A percentile compares a stretch with the other conserved stretches of the same genome.
Conservation (phyloP, 1,140 invertebrate species). For the Pinna nobilis region DNA sequence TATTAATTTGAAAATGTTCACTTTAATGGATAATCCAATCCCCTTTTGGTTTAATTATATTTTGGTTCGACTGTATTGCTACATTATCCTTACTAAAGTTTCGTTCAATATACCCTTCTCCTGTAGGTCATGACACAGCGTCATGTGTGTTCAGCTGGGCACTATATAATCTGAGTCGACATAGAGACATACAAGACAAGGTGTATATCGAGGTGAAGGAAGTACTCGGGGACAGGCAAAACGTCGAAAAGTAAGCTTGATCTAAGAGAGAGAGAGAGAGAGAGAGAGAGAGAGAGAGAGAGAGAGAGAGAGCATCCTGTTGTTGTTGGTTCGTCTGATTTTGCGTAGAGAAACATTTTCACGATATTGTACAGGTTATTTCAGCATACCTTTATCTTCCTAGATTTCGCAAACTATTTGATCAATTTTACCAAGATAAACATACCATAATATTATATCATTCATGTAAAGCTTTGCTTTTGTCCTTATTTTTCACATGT, state of each 20-base stretch:
- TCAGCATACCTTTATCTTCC: background rate
- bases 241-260: conserved; percentile 34
- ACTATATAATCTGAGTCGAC: conserved; percentile 34
- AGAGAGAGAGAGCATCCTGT: background rate
- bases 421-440: background rate
- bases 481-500: too few species aligned
- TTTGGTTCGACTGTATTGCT: too few species aligned
- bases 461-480: too few species aligned
- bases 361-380: background rate
- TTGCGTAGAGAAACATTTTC: background rate
- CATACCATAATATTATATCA: too few species aligned
- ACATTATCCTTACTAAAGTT: too few species aligned
- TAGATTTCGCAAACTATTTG: background rate
- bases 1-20: too few species aligned
- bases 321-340: background rate
- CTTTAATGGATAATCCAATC: too few species aligned
- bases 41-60: too few species aligned
- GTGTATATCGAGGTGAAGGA: conserved; percentile 36
- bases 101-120: too few species aligned
- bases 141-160: conserved; percentile 31
- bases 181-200: conserved; percentile 44
- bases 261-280: background rate
- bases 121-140: conserved; percentile 43
- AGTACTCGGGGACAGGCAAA: conserved; percentile 29
- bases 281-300: background rate